Conservation (phyloP, 1,140 invertebrate genomes). For the Bombus balteatus region DNA sequence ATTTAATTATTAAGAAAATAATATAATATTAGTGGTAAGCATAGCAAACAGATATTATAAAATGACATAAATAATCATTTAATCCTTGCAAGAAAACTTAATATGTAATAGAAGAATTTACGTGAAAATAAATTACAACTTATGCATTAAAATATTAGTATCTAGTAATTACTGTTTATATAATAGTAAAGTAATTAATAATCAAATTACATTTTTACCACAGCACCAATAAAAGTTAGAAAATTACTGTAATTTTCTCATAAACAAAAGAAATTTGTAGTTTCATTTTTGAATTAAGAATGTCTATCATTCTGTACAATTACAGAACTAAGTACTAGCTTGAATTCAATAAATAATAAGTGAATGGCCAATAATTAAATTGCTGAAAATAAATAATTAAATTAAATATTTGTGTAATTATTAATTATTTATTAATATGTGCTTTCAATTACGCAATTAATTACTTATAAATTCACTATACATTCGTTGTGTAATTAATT, state of each 20-base stretch:
- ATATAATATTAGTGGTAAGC: background rate
- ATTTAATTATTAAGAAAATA: constrained; percentile 1
- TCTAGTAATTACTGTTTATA: background rate
- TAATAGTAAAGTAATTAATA: constrained; percentile 34
- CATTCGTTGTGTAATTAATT: constrained; percentile 52
- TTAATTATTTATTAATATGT: constrained; percentile 45
- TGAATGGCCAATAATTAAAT: background rate
- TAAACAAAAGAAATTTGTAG: background rate
- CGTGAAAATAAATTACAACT: constrained; percentile 22
- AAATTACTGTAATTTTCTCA: background rate
- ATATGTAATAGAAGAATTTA: background rate
- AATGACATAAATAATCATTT: background rate
- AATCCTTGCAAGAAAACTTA: background rate
- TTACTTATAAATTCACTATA: constrained; percentile 22
- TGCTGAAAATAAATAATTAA: constrained; percentile 13
- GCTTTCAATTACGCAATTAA: constrained; percentile 32
- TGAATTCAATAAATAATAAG: background rate
- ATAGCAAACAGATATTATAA: background rate
- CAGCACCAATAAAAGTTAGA: constrained; percentile 3
- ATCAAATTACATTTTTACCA: constrained; percentile 12
- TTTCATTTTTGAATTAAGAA: background rate
- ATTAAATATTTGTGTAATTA: constrained; percentile 25
- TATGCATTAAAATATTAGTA: background rate
- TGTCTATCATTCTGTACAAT: background rate
- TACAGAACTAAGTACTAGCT: background rate